These are phyloP conservation scores for Lampropteryx suffumata DNA, from an alignment of 2,888 invertebrate species.

Conservation along the genomic window DNA sequence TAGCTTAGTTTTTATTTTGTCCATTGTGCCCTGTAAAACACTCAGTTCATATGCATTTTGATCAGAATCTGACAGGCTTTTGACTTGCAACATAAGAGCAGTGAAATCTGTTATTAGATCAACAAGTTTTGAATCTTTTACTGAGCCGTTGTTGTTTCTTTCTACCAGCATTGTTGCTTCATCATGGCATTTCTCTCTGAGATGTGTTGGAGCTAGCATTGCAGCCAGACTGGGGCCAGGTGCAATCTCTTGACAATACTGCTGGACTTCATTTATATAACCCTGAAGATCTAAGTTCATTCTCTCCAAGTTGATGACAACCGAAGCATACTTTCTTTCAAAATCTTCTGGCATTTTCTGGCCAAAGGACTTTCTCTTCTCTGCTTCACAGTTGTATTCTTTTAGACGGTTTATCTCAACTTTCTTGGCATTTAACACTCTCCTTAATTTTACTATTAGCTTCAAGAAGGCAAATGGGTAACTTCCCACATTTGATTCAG, in stretches of 20 bases:
- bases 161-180: constrained; percentile 92
- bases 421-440: constrained; percentile 92
- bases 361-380: constrained; percentile 91
- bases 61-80: constrained; percentile 89
- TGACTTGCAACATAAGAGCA: constrained; percentile 94
- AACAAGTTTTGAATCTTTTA: constrained; percentile 85
- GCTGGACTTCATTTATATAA: constrained; percentile 92
- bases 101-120: constrained; percentile 93
- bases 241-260: constrained; percentile 92
- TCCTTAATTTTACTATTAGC: constrained; percentile 92
- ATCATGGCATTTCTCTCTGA: constrained; percentile 93
- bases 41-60: constrained; percentile 95
- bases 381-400: constrained; percentile 95
- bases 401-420: constrained; percentile 90
- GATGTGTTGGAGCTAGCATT: constrained; percentile 93
- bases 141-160: constrained; percentile 84
- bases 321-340: constrained; percentile 93
- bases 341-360: constrained; percentile 92
- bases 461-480: constrained; percentile 94
- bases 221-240: constrained; percentile 93
- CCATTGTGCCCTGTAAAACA: constrained; percentile 95
- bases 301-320: constrained; percentile 94
- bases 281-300: constrained; percentile 94
- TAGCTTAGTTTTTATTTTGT: constrained; percentile 92
- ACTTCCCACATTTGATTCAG: constrained; percentile 85